These are phyloP conservation scores for Uloborus diversus DNA, from an alignment of 1,140 invertebrate species.

Conservation along the genomic window DNA sequence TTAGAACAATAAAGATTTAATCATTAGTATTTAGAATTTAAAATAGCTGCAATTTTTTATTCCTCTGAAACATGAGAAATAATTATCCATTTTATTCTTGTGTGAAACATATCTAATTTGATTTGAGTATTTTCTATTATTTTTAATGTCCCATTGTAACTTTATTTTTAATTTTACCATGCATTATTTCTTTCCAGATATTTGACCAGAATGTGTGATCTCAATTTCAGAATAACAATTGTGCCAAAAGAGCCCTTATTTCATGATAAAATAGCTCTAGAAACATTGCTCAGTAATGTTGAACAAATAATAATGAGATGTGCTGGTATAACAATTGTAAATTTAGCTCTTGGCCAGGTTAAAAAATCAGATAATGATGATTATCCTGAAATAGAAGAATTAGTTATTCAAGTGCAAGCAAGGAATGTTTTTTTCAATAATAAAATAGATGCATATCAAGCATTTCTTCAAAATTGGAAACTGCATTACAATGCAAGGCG, in stretches of 20 bases:
- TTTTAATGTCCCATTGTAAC: too few species aligned
- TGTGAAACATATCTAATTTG: too few species aligned
- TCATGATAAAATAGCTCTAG: neutral
- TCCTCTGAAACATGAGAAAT: too few species aligned
- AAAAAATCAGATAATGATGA: neutral
- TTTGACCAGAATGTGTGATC: neutral
- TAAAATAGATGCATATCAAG: neutral
- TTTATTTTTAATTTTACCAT: too few species aligned
- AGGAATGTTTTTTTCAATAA: neutral
- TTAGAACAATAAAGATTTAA: too few species aligned
- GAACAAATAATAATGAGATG: neutral
- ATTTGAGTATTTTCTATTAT: too few species aligned
- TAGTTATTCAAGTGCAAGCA: neutral
- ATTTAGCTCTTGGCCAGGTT: neutral
- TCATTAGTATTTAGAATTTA: too few species aligned
- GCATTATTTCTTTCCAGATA: neutral
- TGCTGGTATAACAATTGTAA: neutral
- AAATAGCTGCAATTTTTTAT: too few species aligned
- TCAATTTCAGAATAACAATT: neutral
- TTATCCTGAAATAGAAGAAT: constrained; percentile 2
- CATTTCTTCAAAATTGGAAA: neutral
- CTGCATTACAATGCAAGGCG: neutral
- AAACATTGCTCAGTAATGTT: neutral
- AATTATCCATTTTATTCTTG: too few species aligned
- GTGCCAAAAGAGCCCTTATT: neutral